Percentiles rank a stretch among this genome's conserved stretches.
phyloP scores from a whole-genome alignment of 2,113 vertebrate genomes.

The Cichladusa arquata region DNA sequence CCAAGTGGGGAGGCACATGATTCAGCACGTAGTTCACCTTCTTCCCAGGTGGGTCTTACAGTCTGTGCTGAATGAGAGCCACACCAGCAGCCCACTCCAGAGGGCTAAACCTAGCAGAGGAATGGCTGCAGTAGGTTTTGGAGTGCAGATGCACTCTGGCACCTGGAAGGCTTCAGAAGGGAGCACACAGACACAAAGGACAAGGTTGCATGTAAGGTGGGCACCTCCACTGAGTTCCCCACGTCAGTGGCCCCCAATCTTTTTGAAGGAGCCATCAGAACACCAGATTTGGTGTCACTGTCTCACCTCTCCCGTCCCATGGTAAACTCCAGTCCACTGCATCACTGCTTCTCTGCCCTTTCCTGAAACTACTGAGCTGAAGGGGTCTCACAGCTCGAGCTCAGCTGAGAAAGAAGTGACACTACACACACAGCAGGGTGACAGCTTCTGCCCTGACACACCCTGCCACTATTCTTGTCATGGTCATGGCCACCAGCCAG shows the following conservation, averaged over 20 bases:
- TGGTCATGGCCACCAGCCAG: neutral
- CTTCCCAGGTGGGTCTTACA: conserved; percentile 19
- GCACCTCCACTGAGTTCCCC: neutral
- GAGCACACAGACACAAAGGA: neutral
- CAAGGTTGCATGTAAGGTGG: neutral
- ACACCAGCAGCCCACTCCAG: neutral
- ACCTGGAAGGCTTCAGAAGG: neutral
- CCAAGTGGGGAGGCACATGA: conserved; percentile 18
- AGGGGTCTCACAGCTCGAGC: neutral
- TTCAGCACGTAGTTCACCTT: conserved; percentile 6
- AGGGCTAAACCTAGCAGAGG: neutral
- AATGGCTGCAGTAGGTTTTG: neutral
- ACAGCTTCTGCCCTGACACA: neutral
- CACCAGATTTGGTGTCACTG: neutral
- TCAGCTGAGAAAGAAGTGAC: neutral
- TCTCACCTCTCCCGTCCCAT: neutral
- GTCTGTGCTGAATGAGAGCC: neutral
- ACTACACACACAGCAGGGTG: neutral
- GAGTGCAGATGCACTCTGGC: neutral
- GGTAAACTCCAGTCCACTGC: neutral
- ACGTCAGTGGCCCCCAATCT: accelerated
- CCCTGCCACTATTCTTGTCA: neutral
- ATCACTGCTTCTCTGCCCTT: neutral
- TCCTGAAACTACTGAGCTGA: neutral
- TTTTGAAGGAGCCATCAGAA: neutral